A percentile compares a stretch with the other conserved stretches of the same genome.
Evolutionary conservation across 2,797 vertebrate species (phyloP).

Genomic region (Enteromius radiatus): DNA sequence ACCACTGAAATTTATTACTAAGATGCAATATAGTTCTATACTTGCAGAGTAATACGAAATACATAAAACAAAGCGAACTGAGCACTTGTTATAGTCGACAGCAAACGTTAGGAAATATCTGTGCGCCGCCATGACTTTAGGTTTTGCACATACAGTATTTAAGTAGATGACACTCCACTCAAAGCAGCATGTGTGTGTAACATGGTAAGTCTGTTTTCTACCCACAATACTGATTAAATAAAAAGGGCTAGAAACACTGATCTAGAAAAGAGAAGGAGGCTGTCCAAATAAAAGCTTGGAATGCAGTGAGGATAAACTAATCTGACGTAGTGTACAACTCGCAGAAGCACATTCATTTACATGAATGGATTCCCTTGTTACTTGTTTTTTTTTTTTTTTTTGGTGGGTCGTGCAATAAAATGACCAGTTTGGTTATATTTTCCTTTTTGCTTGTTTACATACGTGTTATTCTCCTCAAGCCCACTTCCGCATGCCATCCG

Average conservation of each 20-base stretch:
- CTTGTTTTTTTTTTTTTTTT: slow-evolving; percentile 63
- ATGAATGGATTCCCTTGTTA: slow-evolving; percentile 65
- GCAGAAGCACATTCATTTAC: slow-evolving; percentile 43
- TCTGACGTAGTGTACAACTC: slow-evolving; percentile 41
- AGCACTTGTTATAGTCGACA: too few relatives aligned
- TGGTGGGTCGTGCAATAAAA: slow-evolving; percentile 47
- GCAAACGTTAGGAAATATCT: too few relatives aligned
- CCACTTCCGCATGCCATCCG: background rate
- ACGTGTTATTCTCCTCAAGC: background rate
- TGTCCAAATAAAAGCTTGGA: background rate
- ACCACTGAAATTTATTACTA: too few relatives aligned
- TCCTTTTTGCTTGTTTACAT: slow-evolving; percentile 42
- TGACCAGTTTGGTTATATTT: slow-evolving; percentile 60
- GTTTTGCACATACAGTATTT: too few relatives aligned
- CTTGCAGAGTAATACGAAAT: too few relatives aligned
- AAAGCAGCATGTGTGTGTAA: background rate
- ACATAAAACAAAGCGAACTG: too few relatives aligned
- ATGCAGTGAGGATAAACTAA: slow-evolving; percentile 25
- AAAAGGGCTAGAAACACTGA: background rate
- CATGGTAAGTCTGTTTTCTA: background rate
- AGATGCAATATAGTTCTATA: too few relatives aligned
- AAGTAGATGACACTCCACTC: background rate
- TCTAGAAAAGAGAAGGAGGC: background rate
- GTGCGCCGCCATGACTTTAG: too few relatives aligned
- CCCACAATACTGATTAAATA: background rate